Percentiles rank a stretch among this genome's conserved stretches.
These are phyloP conservation scores for Procambarus virginalis DNA, from an alignment of 1,140 invertebrate genomes.

Conservation along the genomic window DNA sequence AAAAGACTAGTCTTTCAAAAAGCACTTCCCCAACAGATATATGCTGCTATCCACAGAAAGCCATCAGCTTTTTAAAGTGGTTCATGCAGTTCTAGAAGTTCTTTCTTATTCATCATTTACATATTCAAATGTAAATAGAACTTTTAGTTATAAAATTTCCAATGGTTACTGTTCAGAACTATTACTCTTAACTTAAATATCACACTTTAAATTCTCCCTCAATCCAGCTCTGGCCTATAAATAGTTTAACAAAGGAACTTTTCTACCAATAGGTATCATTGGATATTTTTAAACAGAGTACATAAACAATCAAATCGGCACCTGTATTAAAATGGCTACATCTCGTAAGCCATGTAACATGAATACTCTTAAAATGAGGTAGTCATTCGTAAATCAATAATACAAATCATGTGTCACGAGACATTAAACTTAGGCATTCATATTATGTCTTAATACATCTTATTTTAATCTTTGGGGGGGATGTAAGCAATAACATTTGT, in stretches of 20 bases:
- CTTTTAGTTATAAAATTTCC: conserved; percentile 16
- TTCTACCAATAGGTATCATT: conserved; percentile 23
- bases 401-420: conserved; percentile 19
- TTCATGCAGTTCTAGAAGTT: conserved; percentile 11
- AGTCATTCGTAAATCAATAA: conserved; percentile 54
- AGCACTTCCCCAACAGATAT: conserved; percentile 38
- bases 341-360: conserved; percentile 22
- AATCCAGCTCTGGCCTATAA: conserved; percentile 49
- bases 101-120: conserved; percentile 30
- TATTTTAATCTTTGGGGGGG: conserved; percentile 52
- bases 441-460: conserved; percentile 43
- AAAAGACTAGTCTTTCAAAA: conserved; percentile 40
- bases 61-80: conserved; percentile 11
- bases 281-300: conserved; percentile 18
- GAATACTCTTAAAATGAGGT: conserved; percentile 65
- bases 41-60: conserved; percentile 42
- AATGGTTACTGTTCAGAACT: conserved; percentile 21
- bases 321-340: conserved; percentile 31
- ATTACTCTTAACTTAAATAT: conserved; percentile 36
- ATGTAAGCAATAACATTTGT: conserved; percentile 45
- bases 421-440: conserved; percentile 24
- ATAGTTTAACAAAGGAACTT: conserved; percentile 47
- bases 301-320: conserved; percentile 14
- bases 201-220: conserved; percentile 35
- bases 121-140: conserved; percentile 16